Conservation (phyloP, 1,140 invertebrate genomes). For the Lucilia cuprina region DNA sequence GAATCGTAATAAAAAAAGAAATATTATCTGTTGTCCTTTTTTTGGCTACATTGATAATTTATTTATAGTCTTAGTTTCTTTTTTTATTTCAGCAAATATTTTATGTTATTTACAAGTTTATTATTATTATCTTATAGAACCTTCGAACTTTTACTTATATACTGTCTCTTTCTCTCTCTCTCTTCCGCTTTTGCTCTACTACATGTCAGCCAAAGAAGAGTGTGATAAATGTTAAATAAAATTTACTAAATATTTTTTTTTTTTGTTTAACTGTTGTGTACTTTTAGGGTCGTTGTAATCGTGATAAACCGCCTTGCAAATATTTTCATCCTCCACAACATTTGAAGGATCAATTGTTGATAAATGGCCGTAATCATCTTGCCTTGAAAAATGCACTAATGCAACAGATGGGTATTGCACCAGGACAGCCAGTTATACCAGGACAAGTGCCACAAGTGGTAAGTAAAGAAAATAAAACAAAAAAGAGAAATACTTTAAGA, state of each 20-base stretch:
- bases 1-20: not conserved
- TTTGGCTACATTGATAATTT: slow-evolving; percentile 18
- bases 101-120: slow-evolving; percentile 17
- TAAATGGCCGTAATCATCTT: slow-evolving; percentile 99
- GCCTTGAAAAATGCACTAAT: slow-evolving; percentile 96
- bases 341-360: slow-evolving; percentile 98
- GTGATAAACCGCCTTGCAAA: slow-evolving; percentile 99
- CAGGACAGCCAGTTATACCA: slow-evolving; percentile 84
- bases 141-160: not conserved
- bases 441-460: slow-evolving; percentile 91
- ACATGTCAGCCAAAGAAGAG: not conserved
- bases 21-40: slow-evolving; percentile 13
- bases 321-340: slow-evolving; percentile 99
- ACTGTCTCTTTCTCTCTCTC: not conserved
- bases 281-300: slow-evolving; percentile 97
- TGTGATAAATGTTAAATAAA: not conserved
- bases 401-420: slow-evolving; percentile 93
- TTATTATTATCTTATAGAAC: not conserved
- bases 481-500: too few species aligned
- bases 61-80: slow-evolving; percentile 21
- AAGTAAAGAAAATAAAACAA: slow-evolving; percentile 64
- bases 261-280: slow-evolving; percentile 36
- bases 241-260: slow-evolving; percentile 12
- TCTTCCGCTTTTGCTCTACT: not conserved
- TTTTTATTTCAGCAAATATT: not conserved